Evolutionary conservation across 2,797 vertebrate species (phyloP).

Genomic region (Scolopax rusticola): DNA sequence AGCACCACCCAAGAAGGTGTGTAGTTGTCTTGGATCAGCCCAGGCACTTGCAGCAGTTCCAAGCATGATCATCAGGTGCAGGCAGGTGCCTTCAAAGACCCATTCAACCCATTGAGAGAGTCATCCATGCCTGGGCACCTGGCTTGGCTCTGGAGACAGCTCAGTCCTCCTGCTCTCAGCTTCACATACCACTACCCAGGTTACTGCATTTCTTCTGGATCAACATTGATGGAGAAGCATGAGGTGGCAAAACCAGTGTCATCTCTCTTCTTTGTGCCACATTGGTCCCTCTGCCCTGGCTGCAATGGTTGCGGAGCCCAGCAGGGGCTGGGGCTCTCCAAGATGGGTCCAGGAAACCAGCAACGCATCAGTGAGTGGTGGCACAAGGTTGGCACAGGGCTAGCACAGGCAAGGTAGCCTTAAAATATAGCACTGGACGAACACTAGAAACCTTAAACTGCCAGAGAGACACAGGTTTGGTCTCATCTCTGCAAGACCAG

Average conservation of each 20-base stretch:
- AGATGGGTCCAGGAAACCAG: background rate
- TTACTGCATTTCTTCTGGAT: background rate
- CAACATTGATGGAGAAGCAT: fast-evolving
- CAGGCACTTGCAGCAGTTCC: fast-evolving
- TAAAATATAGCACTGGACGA: background rate
- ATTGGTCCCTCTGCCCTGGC: background rate
- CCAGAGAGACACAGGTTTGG: background rate
- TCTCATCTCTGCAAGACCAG: fast-evolving
- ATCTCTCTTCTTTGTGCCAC: background rate
- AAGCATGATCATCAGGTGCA: background rate
- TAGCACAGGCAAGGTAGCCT: background rate
- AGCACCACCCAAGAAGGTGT: background rate
- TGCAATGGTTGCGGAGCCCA: background rate
- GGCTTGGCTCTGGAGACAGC: background rate
- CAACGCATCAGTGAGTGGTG: background rate
- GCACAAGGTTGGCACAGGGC: background rate
- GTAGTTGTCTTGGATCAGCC: too few species aligned
- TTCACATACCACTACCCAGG: background rate
- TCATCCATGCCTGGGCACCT: background rate
- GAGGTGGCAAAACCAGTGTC: fast-evolving
- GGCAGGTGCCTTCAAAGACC: background rate
- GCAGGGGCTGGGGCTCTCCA: background rate
- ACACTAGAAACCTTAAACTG: background rate
- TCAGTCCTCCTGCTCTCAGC: background rate
- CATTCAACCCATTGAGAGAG: fast-evolving